These are phyloP conservation scores for Drosophila ustulata DNA, from an alignment of 2,888 invertebrate species.

Conservation along the genomic window DNA sequence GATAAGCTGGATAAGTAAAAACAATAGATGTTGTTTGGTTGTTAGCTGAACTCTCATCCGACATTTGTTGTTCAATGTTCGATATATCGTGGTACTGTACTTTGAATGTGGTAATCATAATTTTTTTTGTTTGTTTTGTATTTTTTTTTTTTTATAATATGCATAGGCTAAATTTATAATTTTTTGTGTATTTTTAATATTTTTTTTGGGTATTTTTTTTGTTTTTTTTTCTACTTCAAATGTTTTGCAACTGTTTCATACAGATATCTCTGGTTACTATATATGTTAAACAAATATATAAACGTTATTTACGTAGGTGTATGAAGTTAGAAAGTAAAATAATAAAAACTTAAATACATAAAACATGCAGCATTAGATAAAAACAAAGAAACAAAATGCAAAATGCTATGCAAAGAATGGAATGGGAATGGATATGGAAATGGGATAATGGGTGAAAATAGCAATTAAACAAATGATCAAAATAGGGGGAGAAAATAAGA, in stretches of 20 bases:
- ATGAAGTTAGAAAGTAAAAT: constrained; percentile 44
- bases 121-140: constrained; percentile 1
- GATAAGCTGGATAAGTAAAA: constrained; percentile 48
- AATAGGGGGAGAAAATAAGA: constrained; percentile 11
- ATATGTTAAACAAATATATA: constrained; percentile 37
- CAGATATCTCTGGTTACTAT: constrained; percentile 24
- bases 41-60: constrained; percentile 71
- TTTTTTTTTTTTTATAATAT: constrained; percentile 12
- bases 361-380: constrained; percentile 46
- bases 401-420: constrained; percentile 22
- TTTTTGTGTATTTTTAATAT: constrained; percentile 13
- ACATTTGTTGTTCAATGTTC: constrained; percentile 47
- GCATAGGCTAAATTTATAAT: constrained; percentile 27
- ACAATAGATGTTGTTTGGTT: constrained; percentile 73
- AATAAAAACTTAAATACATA: constrained; percentile 45
- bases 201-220: constrained; percentile 16
- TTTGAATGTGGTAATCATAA: constrained; percentile 43
- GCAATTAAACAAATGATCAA: constrained; percentile 23
- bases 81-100: constrained; percentile 70
- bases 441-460: constrained; percentile 10
- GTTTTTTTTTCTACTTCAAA: constrained; percentile 61
- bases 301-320: constrained; percentile 19
- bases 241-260: constrained; percentile 38
- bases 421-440: background rate
- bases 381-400: constrained; percentile 18